These are phyloP conservation scores for Dendrocopos noguchii DNA, from an alignment of 2,113 vertebrate genomes.

Conservation along the genomic window DNA sequence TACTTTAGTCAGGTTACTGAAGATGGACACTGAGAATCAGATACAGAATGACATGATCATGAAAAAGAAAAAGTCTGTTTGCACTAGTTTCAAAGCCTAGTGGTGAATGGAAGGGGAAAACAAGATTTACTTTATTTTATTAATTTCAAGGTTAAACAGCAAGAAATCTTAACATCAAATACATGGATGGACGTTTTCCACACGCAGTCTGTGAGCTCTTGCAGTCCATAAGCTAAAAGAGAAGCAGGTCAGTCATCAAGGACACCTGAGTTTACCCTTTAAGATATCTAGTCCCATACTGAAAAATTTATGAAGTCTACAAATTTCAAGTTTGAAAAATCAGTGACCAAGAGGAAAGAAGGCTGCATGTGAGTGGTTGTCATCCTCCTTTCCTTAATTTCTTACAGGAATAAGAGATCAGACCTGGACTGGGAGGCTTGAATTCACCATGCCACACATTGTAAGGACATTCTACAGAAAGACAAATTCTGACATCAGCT, in stretches of 20 bases:
- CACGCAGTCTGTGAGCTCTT: neutral
- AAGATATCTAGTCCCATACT: neutral
- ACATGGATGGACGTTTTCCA: neutral
- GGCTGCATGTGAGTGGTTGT: neutral
- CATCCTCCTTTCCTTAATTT: neutral
- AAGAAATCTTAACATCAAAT: neutral
- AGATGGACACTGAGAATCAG: neutral
- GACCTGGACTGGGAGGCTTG: neutral
- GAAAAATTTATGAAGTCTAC: slow-evolving; percentile 30
- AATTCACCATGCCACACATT: neutral
- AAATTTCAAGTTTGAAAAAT: slow-evolving; percentile 1
- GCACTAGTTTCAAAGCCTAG: neutral
- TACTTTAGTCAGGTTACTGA: neutral
- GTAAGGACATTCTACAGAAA: neutral
- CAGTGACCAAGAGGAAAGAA: neutral
- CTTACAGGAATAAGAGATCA: neutral
- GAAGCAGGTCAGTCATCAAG: neutral
- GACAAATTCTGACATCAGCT: neutral
- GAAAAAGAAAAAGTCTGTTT: neutral
- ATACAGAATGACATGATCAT: neutral
- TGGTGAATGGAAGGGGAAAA: neutral
- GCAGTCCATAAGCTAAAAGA: neutral
- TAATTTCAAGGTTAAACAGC: slow-evolving; percentile 14
- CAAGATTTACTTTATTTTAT: slow-evolving; percentile 5
- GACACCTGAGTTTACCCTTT: neutral